These are phyloP conservation scores for Proteles cristata DNA, from an alignment of 2,113 vertebrate genomes.

Conservation along the genomic window DNA sequence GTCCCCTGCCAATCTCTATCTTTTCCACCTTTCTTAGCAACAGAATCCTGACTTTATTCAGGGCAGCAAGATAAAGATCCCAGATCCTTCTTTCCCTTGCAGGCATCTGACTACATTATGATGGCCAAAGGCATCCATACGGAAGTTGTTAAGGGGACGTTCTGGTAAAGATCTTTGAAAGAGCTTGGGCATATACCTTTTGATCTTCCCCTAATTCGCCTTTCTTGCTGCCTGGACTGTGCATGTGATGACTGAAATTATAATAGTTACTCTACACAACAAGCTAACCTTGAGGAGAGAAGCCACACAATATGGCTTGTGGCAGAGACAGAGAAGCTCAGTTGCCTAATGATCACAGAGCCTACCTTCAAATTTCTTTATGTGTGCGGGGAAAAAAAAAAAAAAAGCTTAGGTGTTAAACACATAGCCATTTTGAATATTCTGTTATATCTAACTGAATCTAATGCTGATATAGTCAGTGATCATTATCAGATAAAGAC, in stretches of 20 bases:
- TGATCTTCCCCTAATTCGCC: background rate
- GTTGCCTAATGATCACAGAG: background rate
- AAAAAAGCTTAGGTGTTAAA: background rate
- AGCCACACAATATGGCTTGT: background rate
- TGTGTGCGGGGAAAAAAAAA: background rate
- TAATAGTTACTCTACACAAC: background rate
- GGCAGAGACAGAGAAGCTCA: background rate
- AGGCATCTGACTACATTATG: background rate
- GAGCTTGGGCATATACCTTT: background rate
- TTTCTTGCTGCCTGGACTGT: background rate
- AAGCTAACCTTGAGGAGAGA: background rate
- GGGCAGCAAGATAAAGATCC: background rate
- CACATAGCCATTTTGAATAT: conserved; percentile 39
- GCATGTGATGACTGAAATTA: background rate
- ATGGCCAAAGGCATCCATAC: background rate
- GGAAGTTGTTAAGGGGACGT: background rate
- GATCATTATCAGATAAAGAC: conserved; percentile 47
- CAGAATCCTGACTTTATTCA: background rate
- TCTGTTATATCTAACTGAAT: conserved; percentile 8
- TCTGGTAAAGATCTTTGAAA: conserved; percentile 1
- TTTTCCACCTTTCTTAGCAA: conserved; percentile 8
- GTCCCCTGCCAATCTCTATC: background rate
- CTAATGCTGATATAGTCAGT: conserved; percentile 40
- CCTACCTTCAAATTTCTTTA: background rate
- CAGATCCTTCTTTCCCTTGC: background rate